Base-by-base conservation (phyloP, 2,113 vertebrate genomes). In the Seriola dumerili region DNA sequence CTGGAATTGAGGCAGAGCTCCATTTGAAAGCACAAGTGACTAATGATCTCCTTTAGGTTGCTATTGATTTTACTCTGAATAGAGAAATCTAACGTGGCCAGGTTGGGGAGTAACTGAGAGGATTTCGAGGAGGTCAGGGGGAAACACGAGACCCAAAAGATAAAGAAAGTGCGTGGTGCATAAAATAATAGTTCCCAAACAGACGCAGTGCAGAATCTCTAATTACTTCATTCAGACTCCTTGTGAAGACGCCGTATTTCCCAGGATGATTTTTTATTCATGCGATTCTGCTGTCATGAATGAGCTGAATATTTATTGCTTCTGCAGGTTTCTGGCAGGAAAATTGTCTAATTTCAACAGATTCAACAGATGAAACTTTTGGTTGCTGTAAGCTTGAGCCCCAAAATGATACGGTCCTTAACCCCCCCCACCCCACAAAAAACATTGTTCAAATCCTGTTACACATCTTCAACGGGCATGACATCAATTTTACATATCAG, bases 1-100 rank as follows among this genome's bases (percentile, higher is more conserved):
- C 76, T 86, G 82, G 74, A 85, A 76, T 29, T 68, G 76, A 90
- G 67, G 81, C 84, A 85, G 66, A 59, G 78, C 73, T 83, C 67
- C 67, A 29, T 91, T 80, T 88, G 72, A 83, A 88, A 89, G 77
- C 62, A 50, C 52, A 52, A 81, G 80, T 88, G 84, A 90, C 84
- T 89, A 90, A 93, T 92, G 78, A 91, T 88, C 85, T 77, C 76
- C 65, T 78, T 85, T 59, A 77, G 77, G 79, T 86, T 77, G 61
- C 73, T 74, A 87, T 91, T 84, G 89, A 92, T 91, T 90, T 82
- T 48, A 16, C 61, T 80, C 42, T 52, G 81, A 85, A 87, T 78
- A 54, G 76, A 85, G 64, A 75, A 78, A 77, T 87, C 57, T 52
- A 80, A 85, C 83, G 72, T 67, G 83, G 67, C 71, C 73, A 72